Base-by-base conservation (phyloP, 2,797 vertebrate species). In the Octomys mimax region DNA sequence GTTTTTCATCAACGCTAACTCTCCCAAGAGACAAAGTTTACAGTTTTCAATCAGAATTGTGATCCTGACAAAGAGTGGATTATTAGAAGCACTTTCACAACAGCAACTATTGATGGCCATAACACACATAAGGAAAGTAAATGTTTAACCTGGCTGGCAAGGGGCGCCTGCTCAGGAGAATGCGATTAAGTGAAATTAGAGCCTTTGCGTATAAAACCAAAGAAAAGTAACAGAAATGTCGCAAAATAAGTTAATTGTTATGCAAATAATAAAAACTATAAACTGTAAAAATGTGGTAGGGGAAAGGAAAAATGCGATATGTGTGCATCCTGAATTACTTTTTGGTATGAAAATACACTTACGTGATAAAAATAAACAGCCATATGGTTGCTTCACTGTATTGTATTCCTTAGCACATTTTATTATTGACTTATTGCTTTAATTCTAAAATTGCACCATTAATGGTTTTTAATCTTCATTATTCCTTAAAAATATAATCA, bases 81-180 rank as follows among this genome's bases (percentile, higher is more conserved):
- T 95, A 87, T 33, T 54, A 80, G 75, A 92, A 92, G 89, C 61
- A 70, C 19, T 94, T 57, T 94, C 85, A 90, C 46, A 95, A 87
- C 8, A 16, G 89, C 91, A 96, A 98, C 96, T 84, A 96, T 84
- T 94, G 87, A 96, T 81, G 93, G 89, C 83, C 64, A 81, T 66
- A 89, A 88, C 39, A 86, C 16, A 26, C 62, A 93, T 93, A 33
- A 71, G 57, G 89, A 94, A 93, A 95, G 54, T 54, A 96, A 95
- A 93, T 94, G 82, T 87, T 93, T 89, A 95, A 95, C 79, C n/a
- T 89, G 61, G 90, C 54, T 62, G 78, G 91, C 68, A 87, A 80
- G 8, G 75, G 70, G 90, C 62, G 64, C 54, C 36, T 86, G 39
- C 36, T 66, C 46, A 61, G 62, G 7, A 73, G 66, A 86, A 33